Percentiles rank a stretch among this genome's conserved stretches.
phyloP scores from a whole-genome alignment of 1,140 invertebrate species.

The Dolichoris vasculosae region DNA sequence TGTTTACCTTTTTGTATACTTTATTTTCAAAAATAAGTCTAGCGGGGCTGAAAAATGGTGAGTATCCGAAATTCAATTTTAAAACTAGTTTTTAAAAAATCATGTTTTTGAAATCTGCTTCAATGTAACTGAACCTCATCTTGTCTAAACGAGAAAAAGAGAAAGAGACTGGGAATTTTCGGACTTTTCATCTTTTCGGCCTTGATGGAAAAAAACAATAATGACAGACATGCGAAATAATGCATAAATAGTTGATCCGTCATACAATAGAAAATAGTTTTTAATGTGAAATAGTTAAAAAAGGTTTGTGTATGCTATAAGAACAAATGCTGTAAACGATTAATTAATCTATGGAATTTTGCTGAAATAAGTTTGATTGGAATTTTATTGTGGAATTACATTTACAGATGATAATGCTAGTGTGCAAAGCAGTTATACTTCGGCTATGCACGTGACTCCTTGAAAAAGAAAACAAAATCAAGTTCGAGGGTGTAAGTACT shows the following conservation, averaged over 20 bases:
- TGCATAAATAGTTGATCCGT: constrained; percentile 48
- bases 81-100: not conserved
- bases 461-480: too few relatives aligned
- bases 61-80: not conserved
- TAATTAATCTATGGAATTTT: too few relatives aligned
- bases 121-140: not conserved
- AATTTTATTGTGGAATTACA: too few relatives aligned
- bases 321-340: constrained; percentile 55
- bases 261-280: constrained; percentile 67
- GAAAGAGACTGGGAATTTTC: not conserved
- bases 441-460: too few relatives aligned
- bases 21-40: constrained; percentile 35
- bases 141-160: not conserved
- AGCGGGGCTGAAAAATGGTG: not conserved
- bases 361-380: too few relatives aligned
- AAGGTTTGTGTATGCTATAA: constrained; percentile 69
- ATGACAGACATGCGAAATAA: constrained; percentile 29
- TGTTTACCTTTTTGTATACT: constrained; percentile 34
- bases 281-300: constrained; percentile 67
- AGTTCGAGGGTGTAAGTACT: constrained; percentile 30
- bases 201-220: not conserved
- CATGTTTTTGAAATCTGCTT: not conserved
- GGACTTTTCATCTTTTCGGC: not conserved
- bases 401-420: too few relatives aligned
- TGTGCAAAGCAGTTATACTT: constrained; percentile 56